phyloP scores from a whole-genome alignment of 2,113 vertebrate species.

The Thymallus thymallus region DNA sequence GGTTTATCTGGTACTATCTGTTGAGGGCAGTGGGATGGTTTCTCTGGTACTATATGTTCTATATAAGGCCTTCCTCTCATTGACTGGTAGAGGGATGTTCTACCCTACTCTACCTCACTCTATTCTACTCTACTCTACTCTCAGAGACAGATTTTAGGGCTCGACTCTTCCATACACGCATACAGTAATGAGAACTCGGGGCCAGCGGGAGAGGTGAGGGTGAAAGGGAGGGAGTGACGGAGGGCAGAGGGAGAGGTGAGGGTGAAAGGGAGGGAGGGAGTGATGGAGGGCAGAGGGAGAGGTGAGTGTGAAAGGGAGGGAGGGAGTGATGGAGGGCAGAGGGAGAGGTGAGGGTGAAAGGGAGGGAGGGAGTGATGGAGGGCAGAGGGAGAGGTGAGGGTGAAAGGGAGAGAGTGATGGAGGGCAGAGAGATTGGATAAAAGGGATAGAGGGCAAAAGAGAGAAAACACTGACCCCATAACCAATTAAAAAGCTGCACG shows the following conservation, averaged over 20 bases:
- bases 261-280: constrained; percentile 1
- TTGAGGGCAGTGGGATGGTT: neutral
- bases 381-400: too few species aligned
- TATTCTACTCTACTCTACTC: constrained; percentile 37
- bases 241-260: constrained; percentile 12
- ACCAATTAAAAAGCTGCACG: constrained; percentile 20
- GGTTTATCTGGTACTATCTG: constrained; percentile 27
- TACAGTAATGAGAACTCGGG: constrained; percentile 69
- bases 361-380: too few species aligned
- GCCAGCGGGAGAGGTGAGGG: neutral
- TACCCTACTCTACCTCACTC: constrained; percentile 28
- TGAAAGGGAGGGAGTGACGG: neutral
- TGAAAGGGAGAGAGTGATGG: neutral
- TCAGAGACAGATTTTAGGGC: constrained; percentile 63
- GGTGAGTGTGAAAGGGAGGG: neutral
- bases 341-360: too few species aligned
- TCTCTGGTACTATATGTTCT: constrained; percentile 38
- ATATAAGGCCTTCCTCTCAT: constrained; percentile 8
- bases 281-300: neutral
- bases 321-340: neutral
- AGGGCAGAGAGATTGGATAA: neutral
- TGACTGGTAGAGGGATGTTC: neutral
- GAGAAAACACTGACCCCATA: constrained; percentile 2
- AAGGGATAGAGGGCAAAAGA: neutral
- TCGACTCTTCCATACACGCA: constrained; percentile 36